phyloP scores from a whole-genome alignment of 2,797 vertebrate genomes.

The Lacerta viridis region DNA sequence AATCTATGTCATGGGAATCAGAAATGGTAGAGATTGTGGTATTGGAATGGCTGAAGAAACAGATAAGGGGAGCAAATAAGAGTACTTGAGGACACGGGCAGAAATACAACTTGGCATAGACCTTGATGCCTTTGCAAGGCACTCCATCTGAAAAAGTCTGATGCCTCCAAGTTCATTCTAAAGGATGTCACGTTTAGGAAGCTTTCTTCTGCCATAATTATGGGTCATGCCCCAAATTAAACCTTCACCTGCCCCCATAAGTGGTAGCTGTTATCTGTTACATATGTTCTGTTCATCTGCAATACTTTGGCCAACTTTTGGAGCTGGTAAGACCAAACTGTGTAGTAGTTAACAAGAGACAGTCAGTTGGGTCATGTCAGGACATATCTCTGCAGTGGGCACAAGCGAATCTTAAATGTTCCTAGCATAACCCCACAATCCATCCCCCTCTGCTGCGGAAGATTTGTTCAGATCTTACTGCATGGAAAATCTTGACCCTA shows the following conservation, averaged over 20 bases:
- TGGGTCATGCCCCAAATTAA: neutral
- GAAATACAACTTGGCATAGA: neutral
- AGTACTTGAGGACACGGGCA: neutral
- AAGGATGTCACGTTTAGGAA: neutral
- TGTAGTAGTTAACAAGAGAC: neutral
- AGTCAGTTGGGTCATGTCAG: neutral
- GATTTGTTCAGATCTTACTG: neutral
- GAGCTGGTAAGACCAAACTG: neutral
- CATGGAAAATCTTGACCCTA: neutral
- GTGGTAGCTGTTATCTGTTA: neutral
- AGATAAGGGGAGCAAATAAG: neutral
- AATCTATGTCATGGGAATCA: neutral
- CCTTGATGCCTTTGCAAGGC: neutral
- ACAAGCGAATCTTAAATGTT: neutral
- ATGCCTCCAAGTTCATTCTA: neutral
- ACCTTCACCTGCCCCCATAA: slow-evolving; percentile 1
- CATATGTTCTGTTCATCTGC: slow-evolving; percentile 2
- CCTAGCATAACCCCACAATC: neutral
- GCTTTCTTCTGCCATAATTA: slow-evolving; percentile 5
- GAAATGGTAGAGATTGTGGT: neutral
- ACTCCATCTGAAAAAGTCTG: neutral
- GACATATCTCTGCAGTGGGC: slow-evolving; percentile 9
- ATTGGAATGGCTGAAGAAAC: neutral
- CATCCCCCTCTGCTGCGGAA: neutral
- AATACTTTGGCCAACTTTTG: slow-evolving; percentile 4